Base-by-base conservation (phyloP, 2,888 invertebrate genomes). In the Euphydryas editha region DNA sequence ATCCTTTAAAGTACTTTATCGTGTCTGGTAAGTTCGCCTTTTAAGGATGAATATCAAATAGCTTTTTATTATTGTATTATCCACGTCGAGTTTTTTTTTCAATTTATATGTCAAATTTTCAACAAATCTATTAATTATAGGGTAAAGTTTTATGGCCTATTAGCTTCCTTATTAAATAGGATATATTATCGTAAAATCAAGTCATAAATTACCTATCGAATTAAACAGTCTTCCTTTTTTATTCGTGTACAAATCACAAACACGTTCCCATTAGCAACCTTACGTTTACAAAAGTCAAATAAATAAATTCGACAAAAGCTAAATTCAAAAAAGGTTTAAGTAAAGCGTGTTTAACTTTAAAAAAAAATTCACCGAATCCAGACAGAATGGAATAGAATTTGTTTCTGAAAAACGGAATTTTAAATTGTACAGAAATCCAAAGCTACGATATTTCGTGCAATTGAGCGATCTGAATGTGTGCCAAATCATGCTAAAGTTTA, bases 401-500 rank as follows among this genome's bases (percentile, higher is more conserved):
- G 49, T 49, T 46, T 44, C 54, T 20, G 59, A 18, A 51, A 51
- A n/a, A 17, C 24, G 51, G 24, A 42, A 59, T 59, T 58, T 67
- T 67, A 59, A 62, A 66, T 57, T 57, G 62, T 66, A 62, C 61
- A 54, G 60, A 61, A 67, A 64, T 67, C 54, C 64, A 67, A 67
- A 69, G 51, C 60, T 44, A 37, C 67, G 67, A 55, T 69, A 69
- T 67, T 67, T 46, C 44, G 66, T 57, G 59, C 69, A 67, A 64
- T 63, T 39, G 65, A 65, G 70, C 61, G 46, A 64, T 70, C 69
- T 67, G 68, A 70, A 58, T 64, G 70, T 67, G 72, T 69, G 70
- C 72, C 72, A 71, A 74, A 74, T 74, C 71, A 74, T 70, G 70
- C 71, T 62, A 59, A 60, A 68, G 68, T 61, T 67, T 67, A 68